Base-by-base conservation (phyloP, 1,140 invertebrate genomes). In the Prorops nasuta region DNA sequence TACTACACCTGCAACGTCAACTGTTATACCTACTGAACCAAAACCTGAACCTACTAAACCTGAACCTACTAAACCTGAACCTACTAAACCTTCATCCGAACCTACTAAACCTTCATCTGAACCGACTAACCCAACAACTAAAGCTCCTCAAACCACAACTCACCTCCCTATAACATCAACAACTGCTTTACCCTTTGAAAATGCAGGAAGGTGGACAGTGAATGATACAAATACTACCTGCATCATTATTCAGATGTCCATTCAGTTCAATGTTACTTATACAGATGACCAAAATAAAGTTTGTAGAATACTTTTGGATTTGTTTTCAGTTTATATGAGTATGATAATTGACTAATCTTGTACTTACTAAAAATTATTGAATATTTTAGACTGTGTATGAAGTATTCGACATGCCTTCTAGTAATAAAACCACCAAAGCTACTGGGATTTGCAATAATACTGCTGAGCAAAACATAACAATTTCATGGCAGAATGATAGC, bases 211-310 rank as follows among this genome's bases (percentile, higher is more conserved):
- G 49, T 87, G 85, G 85, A 38, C 51, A 1, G 53, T 76, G 3
- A 70, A 63, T 49, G 76, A 63, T 51, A 70, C 67, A 0, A 71
- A 79, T 35, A 34, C 54, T 3, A 69, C 60, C 6, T 86, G 85
- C 59, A 79, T 88, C 32, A 62, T 86, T 12, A 62, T 84, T 1
- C 70, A 81, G 65, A 83, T 87, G 80, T 83, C 83, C 3, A 77
- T 79, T 9, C 80, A 84, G 45, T 64, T 87, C 10, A 84, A 83
- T 58, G 67, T 87, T 24, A 81, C 78, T 4, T 84, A 85, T 56
- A 54, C 60, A 15, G 75, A 70, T 21, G 67, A 64, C 45, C 67
- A 75, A 65, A 60, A 71, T 10, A 44, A 36, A 47, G 60, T 68
- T 37, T 66, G 66, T 50, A 67, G n/a, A 48, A 21, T 17, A 38